Base-by-base conservation (phyloP, 2,113 vertebrate genomes). In the Spilogale gracilis region DNA sequence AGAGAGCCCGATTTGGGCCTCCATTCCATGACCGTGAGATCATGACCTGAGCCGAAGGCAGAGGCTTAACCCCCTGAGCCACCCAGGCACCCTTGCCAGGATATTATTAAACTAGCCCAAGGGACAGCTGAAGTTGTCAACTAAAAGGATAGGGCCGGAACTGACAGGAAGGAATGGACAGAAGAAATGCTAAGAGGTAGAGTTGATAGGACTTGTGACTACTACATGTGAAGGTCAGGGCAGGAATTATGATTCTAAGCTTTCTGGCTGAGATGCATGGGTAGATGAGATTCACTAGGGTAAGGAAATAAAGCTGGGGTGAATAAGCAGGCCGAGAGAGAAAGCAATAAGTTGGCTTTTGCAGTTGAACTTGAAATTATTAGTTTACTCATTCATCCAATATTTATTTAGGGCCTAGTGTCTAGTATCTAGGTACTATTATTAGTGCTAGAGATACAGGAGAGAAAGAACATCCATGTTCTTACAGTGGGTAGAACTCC, bases 341-440 rank as follows among this genome's bases (percentile, higher is more conserved):
- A 82, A 73, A 79, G 54, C 3, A 95, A 56, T 58, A 86, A 83
- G 83, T 16, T 83, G 56, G 3, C 8, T 69, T 94, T 60, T 69
- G 0, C 4, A 95, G 9, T 38, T 94, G 56, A 95, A 8, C 9
- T 81, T 65, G 2, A 90, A 79, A 87, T 79, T 73, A 74, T 92
- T 86, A 80, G 13, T 78, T 80, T 84, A 85, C 23, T 78, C 38
- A 60, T 58, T 95, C 80, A 89, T 79, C 45, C 79, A 67, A 63
- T 92, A 74, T 93, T 88, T 92, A 82, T 78, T 96, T 79, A 63
- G 14, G 52, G 9, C 2, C 13, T 48, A 82, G 20, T 63, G 50
- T 83, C 54, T 79, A 45, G 45, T 78, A 27, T 48, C 17, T 38
- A 91, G 10, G 20, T 76, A 73, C 30, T 80, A 82, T 81, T 80